Conservation (phyloP, 2,797 vertebrate species). For the Bradypodion ventrale region DNA sequence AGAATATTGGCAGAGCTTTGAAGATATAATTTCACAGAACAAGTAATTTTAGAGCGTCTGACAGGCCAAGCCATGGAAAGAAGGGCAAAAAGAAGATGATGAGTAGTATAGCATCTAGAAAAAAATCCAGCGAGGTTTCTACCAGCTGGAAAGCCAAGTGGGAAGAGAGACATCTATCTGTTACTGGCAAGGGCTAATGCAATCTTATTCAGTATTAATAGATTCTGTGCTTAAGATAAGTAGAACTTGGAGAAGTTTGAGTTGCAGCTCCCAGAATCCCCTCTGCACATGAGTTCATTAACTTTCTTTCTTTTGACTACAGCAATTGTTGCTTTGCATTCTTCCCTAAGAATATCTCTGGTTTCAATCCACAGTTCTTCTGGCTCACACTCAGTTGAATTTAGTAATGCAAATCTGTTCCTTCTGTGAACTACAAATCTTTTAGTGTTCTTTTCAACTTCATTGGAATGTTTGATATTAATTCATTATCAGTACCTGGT, state of each 20-base stretch:
- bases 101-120: conserved; percentile 56
- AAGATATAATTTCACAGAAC: conserved; percentile 73
- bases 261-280: not conserved
- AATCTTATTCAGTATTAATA: conserved; percentile 33
- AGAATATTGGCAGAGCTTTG: conserved; percentile 66
- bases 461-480: too few relatives aligned
- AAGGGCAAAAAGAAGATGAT: conserved; percentile 64
- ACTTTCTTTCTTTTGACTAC: too few relatives aligned
- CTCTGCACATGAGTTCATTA: too few relatives aligned
- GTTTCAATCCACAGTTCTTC: too few relatives aligned
- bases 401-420: too few relatives aligned
- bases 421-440: too few relatives aligned
- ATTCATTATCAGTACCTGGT: too few relatives aligned
- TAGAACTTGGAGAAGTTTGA: not conserved
- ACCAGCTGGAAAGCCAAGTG: conserved; percentile 41
- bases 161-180: conserved; percentile 13
- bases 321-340: too few relatives aligned
- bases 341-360: too few relatives aligned
- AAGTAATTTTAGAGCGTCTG: conserved; percentile 74
- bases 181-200: conserved; percentile 50
- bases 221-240: too few relatives aligned
- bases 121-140: conserved; percentile 33
- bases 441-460: too few relatives aligned
- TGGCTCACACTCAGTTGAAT: too few relatives aligned
- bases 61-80: conserved; percentile 61